Evolutionary conservation across 2,888 invertebrate genomes (phyloP), one percentile per base, ranked within the genome.

Genomic region (Perdita meconis): DNA sequence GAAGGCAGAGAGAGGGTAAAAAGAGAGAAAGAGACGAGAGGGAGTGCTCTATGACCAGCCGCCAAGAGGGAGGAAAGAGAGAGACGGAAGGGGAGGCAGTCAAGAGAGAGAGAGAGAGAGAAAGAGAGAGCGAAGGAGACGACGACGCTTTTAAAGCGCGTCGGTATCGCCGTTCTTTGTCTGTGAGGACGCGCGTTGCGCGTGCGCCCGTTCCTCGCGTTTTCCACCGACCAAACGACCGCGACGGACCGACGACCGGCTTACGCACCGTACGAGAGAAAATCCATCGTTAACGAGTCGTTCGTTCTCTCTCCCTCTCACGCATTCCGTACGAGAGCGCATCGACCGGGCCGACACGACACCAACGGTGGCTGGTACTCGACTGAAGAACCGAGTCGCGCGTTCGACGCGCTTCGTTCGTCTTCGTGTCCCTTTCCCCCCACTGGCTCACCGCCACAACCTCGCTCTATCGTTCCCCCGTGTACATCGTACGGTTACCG

Each of bases 341-440:
- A 67, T 77, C 73, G 50, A 72, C 51, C 67, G 34, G 53, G 59
- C 19, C 70, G 78, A 81, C 59, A n/a, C 81, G 67, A 78, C 61
- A 82, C 82, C 85, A 51, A 81, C 87, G 87, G 66, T 82, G 86
- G 83, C 81, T 87, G 82, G 71, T 81, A 84, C 82, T 81, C 77
- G 81, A 89, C 88, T 89, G 82, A 70, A 61, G 64, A 71, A 16
- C 61, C 51, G 75, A 73, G 68, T 64, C 66, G 78, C 64, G 69
- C 72, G 72, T 64, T 73, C 82, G 84, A 81, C 78, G 82, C 82
- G 80, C 80, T 87, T 84, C 86, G 88, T 75, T 57, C 84, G 73
- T 71, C 81, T 76, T 77, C 85, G 85, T 70, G 40, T 57, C 51
- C 51, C 64, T 40, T 51, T 30, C 56, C 50, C 42, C 50, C 42